phyloP scores from a whole-genome alignment of 92 coral and sea anemone genomes.

The Nematostella vectensis region DNA sequence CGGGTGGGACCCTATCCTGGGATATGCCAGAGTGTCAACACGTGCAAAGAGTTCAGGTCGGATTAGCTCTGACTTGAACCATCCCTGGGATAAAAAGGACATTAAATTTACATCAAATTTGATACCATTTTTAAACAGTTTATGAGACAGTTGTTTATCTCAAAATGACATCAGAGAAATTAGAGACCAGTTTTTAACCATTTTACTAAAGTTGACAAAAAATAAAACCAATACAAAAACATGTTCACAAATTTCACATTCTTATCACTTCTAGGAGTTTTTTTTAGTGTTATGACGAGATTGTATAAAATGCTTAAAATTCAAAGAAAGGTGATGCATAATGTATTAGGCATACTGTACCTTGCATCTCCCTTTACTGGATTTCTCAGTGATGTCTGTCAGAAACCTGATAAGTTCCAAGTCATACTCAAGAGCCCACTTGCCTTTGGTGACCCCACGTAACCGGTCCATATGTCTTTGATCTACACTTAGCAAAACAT shows the following conservation, averaged over 20 bases:
- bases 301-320: no score
- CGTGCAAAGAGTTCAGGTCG: slow-evolving; percentile 70
- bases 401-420: slow-evolving; percentile 64
- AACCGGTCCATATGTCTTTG: slow-evolving; percentile 43
- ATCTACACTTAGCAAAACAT: slow-evolving; percentile 46
- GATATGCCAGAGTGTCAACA: slow-evolving; percentile 32
- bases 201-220: neutral
- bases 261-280: no score
- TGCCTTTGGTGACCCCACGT: slow-evolving; percentile 31
- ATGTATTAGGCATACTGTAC: no score
- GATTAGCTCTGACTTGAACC: slow-evolving; percentile 65
- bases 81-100: slow-evolving; percentile 53
- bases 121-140: no score
- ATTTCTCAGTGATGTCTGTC: slow-evolving; percentile 49
- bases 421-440: slow-evolving; percentile 74
- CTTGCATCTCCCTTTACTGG: slow-evolving; percentile 65
- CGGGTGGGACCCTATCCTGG: slow-evolving; percentile 53
- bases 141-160: no score
- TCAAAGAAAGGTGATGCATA: no score
- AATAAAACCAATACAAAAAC: neutral
- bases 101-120: no score
- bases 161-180: no score
- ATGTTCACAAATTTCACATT: neutral
- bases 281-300: no score
- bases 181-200: neutral